phyloP scores from a whole-genome alignment of 2,797 vertebrate genomes.

The Lacerta bilineata region DNA sequence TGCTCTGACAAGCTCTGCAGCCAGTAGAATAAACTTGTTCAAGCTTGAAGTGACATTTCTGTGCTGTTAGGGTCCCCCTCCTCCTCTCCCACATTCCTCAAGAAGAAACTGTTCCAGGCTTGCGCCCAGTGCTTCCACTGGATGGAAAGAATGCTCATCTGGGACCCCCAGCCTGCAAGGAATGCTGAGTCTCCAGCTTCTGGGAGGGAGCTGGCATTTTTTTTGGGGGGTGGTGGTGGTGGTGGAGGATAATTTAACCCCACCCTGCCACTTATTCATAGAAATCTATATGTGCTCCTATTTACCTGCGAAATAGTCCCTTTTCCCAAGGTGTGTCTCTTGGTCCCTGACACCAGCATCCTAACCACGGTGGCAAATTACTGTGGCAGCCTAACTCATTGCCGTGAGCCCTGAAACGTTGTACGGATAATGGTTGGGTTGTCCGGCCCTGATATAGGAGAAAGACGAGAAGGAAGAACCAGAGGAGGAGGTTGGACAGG shows the following conservation, averaged over 20 bases:
- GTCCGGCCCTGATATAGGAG: too few species aligned
- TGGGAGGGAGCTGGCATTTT: background rate
- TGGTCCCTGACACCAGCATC: too few species aligned
- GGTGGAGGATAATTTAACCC: background rate
- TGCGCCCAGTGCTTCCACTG: background rate
- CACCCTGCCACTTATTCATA: background rate
- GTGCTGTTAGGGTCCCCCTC: slow-evolving; percentile 44
- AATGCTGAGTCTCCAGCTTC: background rate
- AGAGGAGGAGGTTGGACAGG: too few species aligned
- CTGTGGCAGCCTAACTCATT: too few species aligned
- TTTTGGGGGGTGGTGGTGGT: too few species aligned
- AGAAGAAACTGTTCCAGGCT: slow-evolving; percentile 55
- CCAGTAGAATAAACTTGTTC: slow-evolving; percentile 69
- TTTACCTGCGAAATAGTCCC: too few species aligned
- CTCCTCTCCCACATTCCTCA: slow-evolving; percentile 52
- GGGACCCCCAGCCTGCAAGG: background rate
- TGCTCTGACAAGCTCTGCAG: slow-evolving; percentile 73
- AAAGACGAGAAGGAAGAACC: too few species aligned
- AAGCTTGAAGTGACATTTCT: slow-evolving; percentile 74
- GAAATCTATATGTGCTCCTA: background rate
- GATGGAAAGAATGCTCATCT: background rate
- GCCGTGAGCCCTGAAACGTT: too few species aligned
- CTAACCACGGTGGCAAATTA: too few species aligned
- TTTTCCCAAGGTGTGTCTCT: too few species aligned
- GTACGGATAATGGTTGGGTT: too few species aligned